Evolutionary conservation across 2,888 invertebrate species (phyloP).

Genomic region (Yponomeuta evonymella): DNA sequence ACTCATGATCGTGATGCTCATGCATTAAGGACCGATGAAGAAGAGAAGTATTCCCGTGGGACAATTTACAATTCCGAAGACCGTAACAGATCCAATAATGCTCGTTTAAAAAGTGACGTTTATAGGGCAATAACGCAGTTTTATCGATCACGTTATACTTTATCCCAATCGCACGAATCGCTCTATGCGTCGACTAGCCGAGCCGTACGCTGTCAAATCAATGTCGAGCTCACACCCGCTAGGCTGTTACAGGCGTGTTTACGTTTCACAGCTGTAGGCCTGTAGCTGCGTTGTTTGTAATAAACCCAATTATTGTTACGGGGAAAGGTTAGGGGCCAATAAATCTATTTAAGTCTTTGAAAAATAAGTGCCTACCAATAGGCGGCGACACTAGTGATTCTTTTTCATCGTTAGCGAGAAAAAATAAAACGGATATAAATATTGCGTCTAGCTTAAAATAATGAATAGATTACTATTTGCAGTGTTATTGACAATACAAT

Average conservation of each 20-base stretch:
- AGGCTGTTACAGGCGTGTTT: not conserved
- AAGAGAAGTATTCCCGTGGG: no score
- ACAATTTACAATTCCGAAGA: no score
- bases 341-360: not conserved
- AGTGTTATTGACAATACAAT: no score
- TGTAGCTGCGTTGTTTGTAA: not conserved
- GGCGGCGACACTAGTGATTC: no score
- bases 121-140: not conserved
- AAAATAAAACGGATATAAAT: no score
- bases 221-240: not conserved
- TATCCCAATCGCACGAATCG: not conserved
- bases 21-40: no score
- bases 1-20: no score
- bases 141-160: not conserved
- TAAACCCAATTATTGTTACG: not conserved
- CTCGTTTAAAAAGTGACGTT: no score
- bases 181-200: not conserved
- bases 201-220: not conserved
- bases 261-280: not conserved
- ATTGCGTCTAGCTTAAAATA: no score
- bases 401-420: no score
- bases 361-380: not conserved
- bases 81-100: no score
- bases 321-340: not conserved
- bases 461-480: no score